phyloP scores from a whole-genome alignment of 1,140 invertebrate species.

The Ladona fulva region DNA sequence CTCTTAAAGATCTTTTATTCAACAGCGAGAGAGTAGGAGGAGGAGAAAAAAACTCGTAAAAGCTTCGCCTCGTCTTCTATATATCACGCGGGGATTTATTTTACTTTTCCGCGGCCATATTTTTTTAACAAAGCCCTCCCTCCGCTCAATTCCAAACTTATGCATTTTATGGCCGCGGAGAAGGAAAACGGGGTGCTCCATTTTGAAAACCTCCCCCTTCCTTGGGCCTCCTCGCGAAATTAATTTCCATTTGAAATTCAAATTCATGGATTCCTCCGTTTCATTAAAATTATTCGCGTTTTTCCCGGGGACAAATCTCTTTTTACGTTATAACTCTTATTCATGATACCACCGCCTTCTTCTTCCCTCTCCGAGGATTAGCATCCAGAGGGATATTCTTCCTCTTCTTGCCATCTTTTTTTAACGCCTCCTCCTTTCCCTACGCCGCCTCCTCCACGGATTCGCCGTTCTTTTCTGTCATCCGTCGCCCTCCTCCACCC shows the following conservation, averaged over 20 bases:
- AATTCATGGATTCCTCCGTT: not conserved
- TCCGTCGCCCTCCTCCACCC: not conserved
- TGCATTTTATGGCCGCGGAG: too few relatives aligned
- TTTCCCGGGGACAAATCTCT: slow-evolving; percentile 4
- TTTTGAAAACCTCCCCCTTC: not conserved
- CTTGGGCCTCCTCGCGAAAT: not conserved
- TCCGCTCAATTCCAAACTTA: too few relatives aligned
- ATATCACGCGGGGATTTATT: too few relatives aligned
- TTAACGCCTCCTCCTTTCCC: not conserved
- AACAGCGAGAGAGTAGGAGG: too few relatives aligned
- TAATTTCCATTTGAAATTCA: slow-evolving; percentile 3
- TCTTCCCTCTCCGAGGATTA: not conserved
- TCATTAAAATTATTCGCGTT: slow-evolving; percentile 5
- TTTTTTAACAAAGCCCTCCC: too few relatives aligned
- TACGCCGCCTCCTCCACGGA: not conserved
- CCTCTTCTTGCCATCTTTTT: not conserved
- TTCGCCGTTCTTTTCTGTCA: not conserved
- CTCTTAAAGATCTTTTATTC: too few relatives aligned
- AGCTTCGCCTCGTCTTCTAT: too few relatives aligned
- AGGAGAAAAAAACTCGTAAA: too few relatives aligned
- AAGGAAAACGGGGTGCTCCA: too few relatives aligned
- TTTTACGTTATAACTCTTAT: slow-evolving; percentile 10
- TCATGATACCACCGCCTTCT: not conserved
- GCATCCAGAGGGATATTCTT: not conserved
- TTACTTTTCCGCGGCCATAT: too few relatives aligned